A percentile compares a stretch with the other conserved stretches of the same genome.
phyloP scores from a whole-genome alignment of 2,888 invertebrate genomes.

The Caenorhabditis angaria region DNA sequence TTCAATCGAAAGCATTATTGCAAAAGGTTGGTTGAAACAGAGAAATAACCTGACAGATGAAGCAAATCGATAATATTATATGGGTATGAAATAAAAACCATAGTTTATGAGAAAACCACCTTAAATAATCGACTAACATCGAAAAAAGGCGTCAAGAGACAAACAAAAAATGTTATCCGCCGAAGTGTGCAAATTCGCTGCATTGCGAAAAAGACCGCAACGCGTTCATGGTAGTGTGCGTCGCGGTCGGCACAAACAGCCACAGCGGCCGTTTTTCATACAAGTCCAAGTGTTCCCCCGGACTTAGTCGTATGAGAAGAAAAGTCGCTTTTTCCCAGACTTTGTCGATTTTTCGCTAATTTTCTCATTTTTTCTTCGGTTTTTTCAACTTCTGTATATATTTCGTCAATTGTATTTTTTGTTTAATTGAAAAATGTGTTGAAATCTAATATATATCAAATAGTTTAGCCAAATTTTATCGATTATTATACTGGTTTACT shows the following conservation, averaged over 20 bases:
- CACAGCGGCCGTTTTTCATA: slow-evolving; percentile 12
- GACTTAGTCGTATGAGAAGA: slow-evolving; percentile 18
- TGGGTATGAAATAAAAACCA: too few relatives aligned
- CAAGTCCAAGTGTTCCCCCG: slow-evolving; percentile 24
- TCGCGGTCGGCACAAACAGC: slow-evolving; percentile 6
- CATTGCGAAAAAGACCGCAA: background rate
- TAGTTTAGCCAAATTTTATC: too few relatives aligned
- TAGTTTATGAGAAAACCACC: background rate
- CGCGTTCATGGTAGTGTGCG: background rate
- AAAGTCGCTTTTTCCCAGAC: slow-evolving; percentile 3
- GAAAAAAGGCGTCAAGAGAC: background rate
- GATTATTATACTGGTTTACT: too few relatives aligned
- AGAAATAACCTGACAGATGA: too few relatives aligned
- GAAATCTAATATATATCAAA: too few relatives aligned
- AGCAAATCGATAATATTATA: too few relatives aligned
- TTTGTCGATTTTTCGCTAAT: slow-evolving; percentile 11
- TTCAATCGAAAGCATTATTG: too few relatives aligned
- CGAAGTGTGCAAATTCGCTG: slow-evolving; percentile 3
- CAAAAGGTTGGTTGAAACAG: too few relatives aligned
- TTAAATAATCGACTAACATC: background rate
- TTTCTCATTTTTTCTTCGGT: slow-evolving; percentile 3
- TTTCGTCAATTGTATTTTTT: background rate
- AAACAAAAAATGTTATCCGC: background rate
- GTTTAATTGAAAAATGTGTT: background rate
- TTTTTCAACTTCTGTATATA: background rate